phyloP scores from a whole-genome alignment of 1,140 invertebrate genomes.

The Drosophila parabipectinata region DNA sequence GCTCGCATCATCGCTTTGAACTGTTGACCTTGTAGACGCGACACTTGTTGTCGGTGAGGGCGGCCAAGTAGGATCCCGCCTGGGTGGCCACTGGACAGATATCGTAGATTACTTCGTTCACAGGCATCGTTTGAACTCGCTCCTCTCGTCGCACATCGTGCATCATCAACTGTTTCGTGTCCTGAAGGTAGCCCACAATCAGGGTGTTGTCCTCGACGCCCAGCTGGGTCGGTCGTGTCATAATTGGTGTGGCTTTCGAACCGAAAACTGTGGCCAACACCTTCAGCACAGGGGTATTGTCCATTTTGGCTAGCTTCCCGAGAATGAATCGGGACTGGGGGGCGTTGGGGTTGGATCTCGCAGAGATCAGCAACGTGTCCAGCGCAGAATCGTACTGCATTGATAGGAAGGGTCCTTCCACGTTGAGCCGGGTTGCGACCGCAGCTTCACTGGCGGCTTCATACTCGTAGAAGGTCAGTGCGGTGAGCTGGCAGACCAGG shows the following conservation, averaged over 20 bases:
- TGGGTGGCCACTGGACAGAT: conserved; percentile 85
- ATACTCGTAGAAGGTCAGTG: conserved; percentile 88
- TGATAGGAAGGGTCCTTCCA: conserved; percentile 91
- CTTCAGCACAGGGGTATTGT: conserved; percentile 83
- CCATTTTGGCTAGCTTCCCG: conserved; percentile 85
- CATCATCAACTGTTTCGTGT: conserved; percentile 86
- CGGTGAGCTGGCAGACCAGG: conserved; percentile 91
- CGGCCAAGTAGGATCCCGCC: conserved; percentile 85
- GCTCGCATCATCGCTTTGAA: conserved; percentile 18
- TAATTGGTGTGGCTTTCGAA: conserved; percentile 86
- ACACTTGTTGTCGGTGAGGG: conserved; percentile 88
- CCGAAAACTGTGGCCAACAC: conserved; percentile 87
- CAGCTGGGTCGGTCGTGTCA: conserved; percentile 87
- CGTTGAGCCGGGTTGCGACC: conserved; percentile 85
- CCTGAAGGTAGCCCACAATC: conserved; percentile 89
- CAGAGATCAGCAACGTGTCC: conserved; percentile 87
- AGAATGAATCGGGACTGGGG: conserved; percentile 87
- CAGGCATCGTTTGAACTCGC: conserved; percentile 86
- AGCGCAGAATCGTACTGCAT: conserved; percentile 88
- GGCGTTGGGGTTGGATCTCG: conserved; percentile 85
- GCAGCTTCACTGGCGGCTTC: conserved; percentile 82
- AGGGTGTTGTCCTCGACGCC: conserved; percentile 85
- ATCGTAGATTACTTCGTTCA: conserved; percentile 88
- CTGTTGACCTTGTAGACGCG: conserved; percentile 86
- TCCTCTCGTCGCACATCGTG: conserved; percentile 88